Evolutionary conservation across 2,888 invertebrate genomes (phyloP), one percentile per base, ranked within the genome.

Genomic region (Meloe dianella): DNA sequence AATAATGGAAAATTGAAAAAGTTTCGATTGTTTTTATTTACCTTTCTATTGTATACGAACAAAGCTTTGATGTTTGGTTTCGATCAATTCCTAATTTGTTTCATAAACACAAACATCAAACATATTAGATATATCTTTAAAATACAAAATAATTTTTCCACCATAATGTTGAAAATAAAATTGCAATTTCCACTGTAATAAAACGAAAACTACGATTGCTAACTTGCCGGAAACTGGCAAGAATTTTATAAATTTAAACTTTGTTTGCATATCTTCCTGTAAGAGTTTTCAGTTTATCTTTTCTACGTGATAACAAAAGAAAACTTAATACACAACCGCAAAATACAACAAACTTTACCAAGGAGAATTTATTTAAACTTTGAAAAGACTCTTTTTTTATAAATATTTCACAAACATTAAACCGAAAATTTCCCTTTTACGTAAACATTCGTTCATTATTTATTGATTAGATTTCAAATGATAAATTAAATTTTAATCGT

Each of bases 261-360:
- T 51, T 51, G 51, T 51, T 51, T 51, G 51, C 51, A 51, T 51
- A 51, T 51, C 51, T 51, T 51, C 51, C 22, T 22, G 10, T 22
- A 24, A 14, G 22, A 51, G 51, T 24, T 51, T 41, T 51, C 12
- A 51, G 51, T 51, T 51, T 51, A 51, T 51, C 51, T 51, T 51
- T 51, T 24, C 51, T 51, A 51, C 51, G 51, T 51, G 51, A 51
- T 51, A 51, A 41, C 17, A 41, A 8, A 5, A 17, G 51, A 51
- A 51, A 51, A 51, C 51, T 51, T 51, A 51, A 51, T 51, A 51
- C 51, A 22, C 51, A 24, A 51, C 51, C 51, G 14, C 51, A 51
- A 51, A 51, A 22, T 12, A 24, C 51, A 51, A 51, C 22, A 24
- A 51, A 51, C 51, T 51, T 51, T 24, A 51, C 51, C 10, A 8